phyloP scores from a whole-genome alignment of 2,888 invertebrate species.

The Heliconius ismenius region DNA sequence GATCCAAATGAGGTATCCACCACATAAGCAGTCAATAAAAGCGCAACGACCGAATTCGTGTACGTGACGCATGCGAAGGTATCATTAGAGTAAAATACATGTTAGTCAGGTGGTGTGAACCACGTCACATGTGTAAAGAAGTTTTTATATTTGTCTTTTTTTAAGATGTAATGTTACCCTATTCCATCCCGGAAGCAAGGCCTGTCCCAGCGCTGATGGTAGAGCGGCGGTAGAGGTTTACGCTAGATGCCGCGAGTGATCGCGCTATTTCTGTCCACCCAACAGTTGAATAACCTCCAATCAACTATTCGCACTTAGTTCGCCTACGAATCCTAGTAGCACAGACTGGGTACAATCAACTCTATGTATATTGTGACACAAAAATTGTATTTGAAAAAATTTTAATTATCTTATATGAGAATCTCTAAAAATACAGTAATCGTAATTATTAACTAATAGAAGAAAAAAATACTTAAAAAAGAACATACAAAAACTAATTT shows the following conservation, averaged over 20 bases:
- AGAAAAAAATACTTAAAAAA: background rate
- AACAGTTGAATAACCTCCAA: constrained; percentile 82
- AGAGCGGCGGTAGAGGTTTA: constrained; percentile 47
- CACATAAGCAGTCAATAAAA: constrained; percentile 17
- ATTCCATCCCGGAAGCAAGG: constrained; percentile 69
- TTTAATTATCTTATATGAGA: background rate
- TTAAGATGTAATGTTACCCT: constrained; percentile 53
- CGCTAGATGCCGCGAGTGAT: constrained; percentile 61
- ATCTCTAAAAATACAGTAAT: background rate
- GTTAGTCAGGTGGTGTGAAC: background rate
- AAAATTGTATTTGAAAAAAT: background rate
- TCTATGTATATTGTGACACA: constrained; percentile 31
- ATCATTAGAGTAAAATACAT: background rate
- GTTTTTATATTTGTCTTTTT: constrained; percentile 12
- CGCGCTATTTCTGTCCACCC: constrained; percentile 76
- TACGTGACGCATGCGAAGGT: constrained; percentile 4
- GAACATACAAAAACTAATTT: background rate
- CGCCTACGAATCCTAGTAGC: constrained; percentile 63
- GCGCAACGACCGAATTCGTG: constrained; percentile 13
- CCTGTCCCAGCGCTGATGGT: constrained; percentile 53
- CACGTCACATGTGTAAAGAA: background rate
- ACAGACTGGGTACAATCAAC: constrained; percentile 43
- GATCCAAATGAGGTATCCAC: constrained; percentile 15
- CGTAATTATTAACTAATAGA: background rate
- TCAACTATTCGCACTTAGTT: constrained; percentile 78